Conservation (phyloP, 92 coral and sea anemone genomes). For the Epizoanthus scotinus region DNA sequence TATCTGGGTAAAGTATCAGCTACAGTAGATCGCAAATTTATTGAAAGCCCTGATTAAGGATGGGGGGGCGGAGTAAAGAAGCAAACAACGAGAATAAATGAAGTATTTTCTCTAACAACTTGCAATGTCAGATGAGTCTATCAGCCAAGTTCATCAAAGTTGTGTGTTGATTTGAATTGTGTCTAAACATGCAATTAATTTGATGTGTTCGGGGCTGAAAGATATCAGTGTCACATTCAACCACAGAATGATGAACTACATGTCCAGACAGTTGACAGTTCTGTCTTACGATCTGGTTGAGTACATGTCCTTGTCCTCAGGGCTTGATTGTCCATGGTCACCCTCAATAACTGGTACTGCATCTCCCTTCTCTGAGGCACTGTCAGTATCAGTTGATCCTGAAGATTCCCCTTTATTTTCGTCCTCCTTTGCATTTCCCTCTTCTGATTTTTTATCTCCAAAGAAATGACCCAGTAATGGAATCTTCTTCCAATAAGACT, state of each 20-base stretch:
- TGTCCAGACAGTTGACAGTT: neutral
- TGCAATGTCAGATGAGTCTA: no score
- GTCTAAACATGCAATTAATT: no score
- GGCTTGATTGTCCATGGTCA: slow-evolving; percentile 89
- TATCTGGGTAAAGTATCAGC: no score
- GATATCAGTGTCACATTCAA: neutral
- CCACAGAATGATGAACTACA: neutral
- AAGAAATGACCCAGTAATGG: slow-evolving; percentile 54
- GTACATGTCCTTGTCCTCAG: slow-evolving; percentile 97
- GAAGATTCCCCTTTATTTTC: slow-evolving; percentile 19
- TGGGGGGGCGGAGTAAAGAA: no score
- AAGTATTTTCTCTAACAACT: no score
- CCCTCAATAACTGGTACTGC: slow-evolving; percentile 50
- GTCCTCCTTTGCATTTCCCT: slow-evolving; percentile 2
- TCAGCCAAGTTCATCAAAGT: no score
- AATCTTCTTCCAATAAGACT: slow-evolving; percentile 58
- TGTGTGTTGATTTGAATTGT: no score
- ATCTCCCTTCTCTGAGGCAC: slow-evolving; percentile 22
- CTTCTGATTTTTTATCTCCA: slow-evolving; percentile 30
- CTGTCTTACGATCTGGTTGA: slow-evolving; percentile 71
- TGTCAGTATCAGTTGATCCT: neutral
- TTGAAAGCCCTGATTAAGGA: no score
- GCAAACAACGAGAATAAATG: no score
- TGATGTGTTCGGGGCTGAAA: no score
- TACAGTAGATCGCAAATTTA: no score